phyloP scores from a whole-genome alignment of 1,140 invertebrate genomes.

The Marisa cornuarietis region DNA sequence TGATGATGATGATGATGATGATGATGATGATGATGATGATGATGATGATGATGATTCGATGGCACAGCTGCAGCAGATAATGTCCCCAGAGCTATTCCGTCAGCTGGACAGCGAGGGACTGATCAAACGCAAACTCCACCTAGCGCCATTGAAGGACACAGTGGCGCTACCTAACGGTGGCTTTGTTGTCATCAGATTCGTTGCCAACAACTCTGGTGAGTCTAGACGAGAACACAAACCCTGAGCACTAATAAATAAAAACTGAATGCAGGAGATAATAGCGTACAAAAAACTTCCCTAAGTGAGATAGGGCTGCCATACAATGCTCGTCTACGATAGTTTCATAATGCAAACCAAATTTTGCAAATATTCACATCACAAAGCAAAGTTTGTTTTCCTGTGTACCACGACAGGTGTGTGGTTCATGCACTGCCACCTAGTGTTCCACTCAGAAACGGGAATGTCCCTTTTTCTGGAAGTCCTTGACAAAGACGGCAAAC shows the following conservation, averaged over 20 bases:
- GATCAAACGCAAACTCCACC: constrained; percentile 60
- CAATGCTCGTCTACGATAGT: no score
- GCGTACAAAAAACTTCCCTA: no score
- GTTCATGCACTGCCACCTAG: constrained; percentile 56
- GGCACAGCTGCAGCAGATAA: constrained; percentile 76
- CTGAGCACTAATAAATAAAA: no score
- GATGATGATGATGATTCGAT: no score
- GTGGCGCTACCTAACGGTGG: constrained; percentile 73
- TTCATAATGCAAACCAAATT: no score
- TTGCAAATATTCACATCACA: no score
- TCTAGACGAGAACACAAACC: no score
- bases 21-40: no score
- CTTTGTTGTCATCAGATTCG: constrained; percentile 75
- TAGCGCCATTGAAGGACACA: constrained; percentile 77
- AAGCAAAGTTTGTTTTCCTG: no score
- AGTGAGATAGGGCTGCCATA: no score
- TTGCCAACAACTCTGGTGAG: constrained; percentile 47
- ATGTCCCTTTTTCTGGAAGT: constrained; percentile 51
- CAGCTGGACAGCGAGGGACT: constrained; percentile 28
- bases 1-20: no score
- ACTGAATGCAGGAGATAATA: no score
- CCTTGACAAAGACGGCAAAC: constrained; percentile 22
- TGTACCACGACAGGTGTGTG: constrained; percentile 38
- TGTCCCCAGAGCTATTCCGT: constrained; percentile 42
- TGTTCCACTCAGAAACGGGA: constrained; percentile 50